A percentile compares a stretch with the other conserved stretches of the same genome.
phyloP scores from a whole-genome alignment of 2,888 invertebrate species.

The Melieria omissa region DNA sequence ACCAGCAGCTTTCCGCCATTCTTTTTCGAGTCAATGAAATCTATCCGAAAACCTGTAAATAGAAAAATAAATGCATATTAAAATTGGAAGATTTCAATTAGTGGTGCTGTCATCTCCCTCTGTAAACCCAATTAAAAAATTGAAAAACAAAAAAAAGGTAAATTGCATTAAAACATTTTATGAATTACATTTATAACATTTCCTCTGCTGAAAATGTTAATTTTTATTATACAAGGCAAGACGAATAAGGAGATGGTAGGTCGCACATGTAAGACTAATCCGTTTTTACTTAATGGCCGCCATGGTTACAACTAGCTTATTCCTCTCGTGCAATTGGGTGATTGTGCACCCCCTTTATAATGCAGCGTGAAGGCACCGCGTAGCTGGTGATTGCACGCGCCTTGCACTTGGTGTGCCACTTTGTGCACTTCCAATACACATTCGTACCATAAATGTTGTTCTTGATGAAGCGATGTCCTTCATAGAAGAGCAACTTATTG shows the following conservation, averaged over 20 bases:
- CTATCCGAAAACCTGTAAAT: conserved; percentile 62
- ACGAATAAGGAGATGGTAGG: too few relatives aligned
- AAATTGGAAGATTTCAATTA: too few relatives aligned
- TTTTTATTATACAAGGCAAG: too few relatives aligned
- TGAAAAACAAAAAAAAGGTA: too few relatives aligned
- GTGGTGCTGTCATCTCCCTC: too few relatives aligned
- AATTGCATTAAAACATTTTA: too few relatives aligned
- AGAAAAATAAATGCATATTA: not conserved
- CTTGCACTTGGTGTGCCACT: conserved; percentile 65
- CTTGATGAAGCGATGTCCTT: conserved; percentile 65
- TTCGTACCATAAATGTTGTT: conserved; percentile 65
- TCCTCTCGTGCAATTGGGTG: conserved; percentile 54
- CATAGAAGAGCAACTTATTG: conserved; percentile 61
- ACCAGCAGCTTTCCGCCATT: conserved; percentile 66
- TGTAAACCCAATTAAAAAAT: too few relatives aligned
- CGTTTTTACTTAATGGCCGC: too few relatives aligned
- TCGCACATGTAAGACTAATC: too few relatives aligned
- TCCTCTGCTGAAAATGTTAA: too few relatives aligned
- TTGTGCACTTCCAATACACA: conserved; percentile 67
- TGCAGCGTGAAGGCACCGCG: conserved; percentile 54
- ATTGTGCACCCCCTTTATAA: conserved; percentile 65
- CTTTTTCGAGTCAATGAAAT: conserved; percentile 66
- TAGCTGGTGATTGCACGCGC: conserved; percentile 64
- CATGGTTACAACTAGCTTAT: conserved; percentile 24
- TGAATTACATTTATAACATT: too few relatives aligned